Conservation (phyloP, 2,113 vertebrate species). For the Myxocyprinus asiaticus region DNA sequence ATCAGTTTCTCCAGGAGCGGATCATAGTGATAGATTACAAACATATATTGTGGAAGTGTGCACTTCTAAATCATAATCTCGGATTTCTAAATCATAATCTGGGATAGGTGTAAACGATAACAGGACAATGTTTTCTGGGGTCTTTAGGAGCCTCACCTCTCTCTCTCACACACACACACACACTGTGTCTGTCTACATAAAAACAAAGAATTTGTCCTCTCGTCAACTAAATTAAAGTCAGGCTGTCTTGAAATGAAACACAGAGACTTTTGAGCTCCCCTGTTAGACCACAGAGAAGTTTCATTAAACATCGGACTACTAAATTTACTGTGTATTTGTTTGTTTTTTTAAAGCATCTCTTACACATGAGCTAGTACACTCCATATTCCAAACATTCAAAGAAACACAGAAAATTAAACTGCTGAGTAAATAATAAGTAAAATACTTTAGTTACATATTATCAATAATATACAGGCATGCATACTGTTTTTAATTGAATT, state of each 20-base stretch:
- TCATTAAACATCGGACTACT: background rate
- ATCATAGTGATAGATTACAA: background rate
- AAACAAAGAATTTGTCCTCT: conserved; percentile 1
- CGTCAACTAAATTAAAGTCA: background rate
- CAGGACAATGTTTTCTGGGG: background rate
- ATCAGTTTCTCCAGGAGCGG: background rate
- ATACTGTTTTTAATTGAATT: too few relatives aligned
- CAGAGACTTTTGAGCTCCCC: background rate
- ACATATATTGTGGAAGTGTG: background rate
- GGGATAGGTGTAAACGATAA: background rate
- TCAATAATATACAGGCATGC: too few relatives aligned
- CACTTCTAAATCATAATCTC: background rate
- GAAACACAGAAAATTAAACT: too few relatives aligned
- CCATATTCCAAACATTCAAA: too few relatives aligned
- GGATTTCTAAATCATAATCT: background rate
- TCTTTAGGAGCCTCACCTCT: conserved; percentile 3
- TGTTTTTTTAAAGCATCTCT: background rate
- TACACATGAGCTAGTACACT: background rate
- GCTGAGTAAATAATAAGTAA: too few relatives aligned
- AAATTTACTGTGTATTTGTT: background rate
- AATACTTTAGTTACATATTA: too few relatives aligned
- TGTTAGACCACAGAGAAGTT: background rate
- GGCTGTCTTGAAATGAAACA: background rate
- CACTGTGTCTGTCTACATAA: too few relatives aligned
- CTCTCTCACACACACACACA: background rate